Percentiles rank a stretch among this genome's conserved stretches.
These are phyloP conservation scores for Macrobrachium nipponense DNA, from an alignment of 1,140 invertebrate species.

Conservation along the genomic window DNA sequence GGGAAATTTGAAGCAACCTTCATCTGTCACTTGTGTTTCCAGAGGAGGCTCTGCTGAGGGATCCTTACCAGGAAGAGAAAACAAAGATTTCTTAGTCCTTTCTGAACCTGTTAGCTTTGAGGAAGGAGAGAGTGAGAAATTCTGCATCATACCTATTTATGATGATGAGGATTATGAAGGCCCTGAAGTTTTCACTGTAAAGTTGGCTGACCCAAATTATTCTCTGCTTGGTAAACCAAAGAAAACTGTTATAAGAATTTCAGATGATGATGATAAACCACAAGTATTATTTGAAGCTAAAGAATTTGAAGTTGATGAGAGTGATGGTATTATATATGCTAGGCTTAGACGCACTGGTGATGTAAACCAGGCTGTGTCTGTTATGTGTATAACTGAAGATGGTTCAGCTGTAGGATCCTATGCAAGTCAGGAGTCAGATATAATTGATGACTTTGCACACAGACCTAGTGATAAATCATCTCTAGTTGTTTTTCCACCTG, in stretches of 20 bases:
- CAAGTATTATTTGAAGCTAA: constrained; percentile 50
- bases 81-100: constrained; percentile 28
- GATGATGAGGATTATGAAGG: constrained; percentile 55
- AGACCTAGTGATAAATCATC: constrained; percentile 67
- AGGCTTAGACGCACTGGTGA: constrained; percentile 51
- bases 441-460: constrained; percentile 68
- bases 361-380: constrained; percentile 37
- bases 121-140: constrained; percentile 55
- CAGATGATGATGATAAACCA: constrained; percentile 51
- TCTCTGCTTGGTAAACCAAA: constrained; percentile 50
- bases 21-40: constrained; percentile 66
- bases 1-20: constrained; percentile 68
- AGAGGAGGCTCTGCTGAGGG: constrained; percentile 37
- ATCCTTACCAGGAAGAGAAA: neutral
- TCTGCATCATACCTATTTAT: constrained; percentile 42
- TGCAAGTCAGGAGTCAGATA: constrained; percentile 37
- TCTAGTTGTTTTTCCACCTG: constrained; percentile 66
- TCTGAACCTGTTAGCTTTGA: constrained; percentile 40
- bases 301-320: constrained; percentile 44
- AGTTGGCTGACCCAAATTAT: constrained; percentile 47
- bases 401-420: constrained; percentile 49
- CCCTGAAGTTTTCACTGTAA: constrained; percentile 50
- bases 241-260: constrained; percentile 46
- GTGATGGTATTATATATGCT: constrained; percentile 43
- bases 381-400: constrained; percentile 60